phyloP scores from a whole-genome alignment of 2,888 invertebrate genomes.

The Platerodrilus igneus region DNA sequence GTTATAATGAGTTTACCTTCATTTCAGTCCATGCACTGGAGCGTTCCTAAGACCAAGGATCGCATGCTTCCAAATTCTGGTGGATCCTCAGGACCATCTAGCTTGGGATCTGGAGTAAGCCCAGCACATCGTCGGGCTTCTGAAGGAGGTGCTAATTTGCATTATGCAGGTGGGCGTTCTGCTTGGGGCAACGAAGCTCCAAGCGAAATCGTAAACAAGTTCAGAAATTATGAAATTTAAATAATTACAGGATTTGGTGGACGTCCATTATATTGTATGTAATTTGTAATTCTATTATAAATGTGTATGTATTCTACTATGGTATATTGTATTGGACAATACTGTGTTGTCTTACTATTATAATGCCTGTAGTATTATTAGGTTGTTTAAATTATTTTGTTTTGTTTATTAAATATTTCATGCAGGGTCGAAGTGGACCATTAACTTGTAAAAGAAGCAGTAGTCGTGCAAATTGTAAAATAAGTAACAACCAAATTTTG shows the following conservation, averaged over 20 bases:
- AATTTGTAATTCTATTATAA: conserved; percentile 14
- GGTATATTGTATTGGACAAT: conserved; percentile 14
- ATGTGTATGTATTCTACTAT: conserved; percentile 16
- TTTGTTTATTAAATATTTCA: conserved; percentile 18
- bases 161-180: conserved; percentile 56
- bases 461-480: too few relatives aligned
- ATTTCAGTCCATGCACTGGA: conserved; percentile 89
- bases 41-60: conserved; percentile 83
- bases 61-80: conserved; percentile 69
- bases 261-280: conserved; percentile 20
- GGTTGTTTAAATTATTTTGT: conserved; percentile 13
- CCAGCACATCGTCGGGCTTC: conserved; percentile 70
- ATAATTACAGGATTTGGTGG: conserved; percentile 16
- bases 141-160: conserved; percentile 81
- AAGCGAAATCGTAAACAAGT: conserved; percentile 77
- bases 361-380: conserved; percentile 1
- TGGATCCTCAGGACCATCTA: conserved; percentile 56
- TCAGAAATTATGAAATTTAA: conserved; percentile 91
- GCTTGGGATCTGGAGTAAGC: conserved; percentile 53
- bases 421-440: conserved; percentile 26
- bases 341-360: conserved; percentile 13
- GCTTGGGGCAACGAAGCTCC: conserved; percentile 73
- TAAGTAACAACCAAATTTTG: too few relatives aligned
- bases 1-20: too few relatives aligned
- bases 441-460: too few relatives aligned